Evolutionary conservation across 2,113 vertebrate species (phyloP).

Genomic region (Chascanopsetta lugubris): DNA sequence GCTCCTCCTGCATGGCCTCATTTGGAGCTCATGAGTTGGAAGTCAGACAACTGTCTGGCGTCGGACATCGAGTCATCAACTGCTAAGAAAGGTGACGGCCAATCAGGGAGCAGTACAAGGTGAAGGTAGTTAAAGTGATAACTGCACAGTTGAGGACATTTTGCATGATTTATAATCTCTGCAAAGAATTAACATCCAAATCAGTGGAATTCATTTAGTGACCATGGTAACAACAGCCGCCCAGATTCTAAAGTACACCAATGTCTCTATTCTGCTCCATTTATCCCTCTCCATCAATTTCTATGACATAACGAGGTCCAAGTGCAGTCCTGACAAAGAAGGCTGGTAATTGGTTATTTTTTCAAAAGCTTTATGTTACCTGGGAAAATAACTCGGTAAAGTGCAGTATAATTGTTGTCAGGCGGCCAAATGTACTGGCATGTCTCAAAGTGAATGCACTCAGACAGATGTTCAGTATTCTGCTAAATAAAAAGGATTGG

Average conservation of each 20-base stretch:
- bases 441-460: background rate
- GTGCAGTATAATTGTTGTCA: background rate
- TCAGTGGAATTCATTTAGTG: too few species aligned
- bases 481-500: background rate
- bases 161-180: background rate
- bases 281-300: background rate
- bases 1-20: too few species aligned
- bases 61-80: too few species aligned
- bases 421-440: background rate
- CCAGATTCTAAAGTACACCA: background rate
- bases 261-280: background rate
- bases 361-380: background rate
- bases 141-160: background rate
- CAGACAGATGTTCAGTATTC: background rate
- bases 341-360: background rate
- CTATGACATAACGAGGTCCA: background rate
- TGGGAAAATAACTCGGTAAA: background rate
- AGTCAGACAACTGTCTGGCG: too few species aligned
- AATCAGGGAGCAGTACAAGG: background rate
- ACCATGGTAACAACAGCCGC: too few species aligned
- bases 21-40: background rate
- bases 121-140: background rate
- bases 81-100: background rate
- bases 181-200: too few species aligned
- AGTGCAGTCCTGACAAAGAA: too few species aligned